phyloP scores from a whole-genome alignment of 2,888 invertebrate genomes.

The Tipula vernalis region DNA sequence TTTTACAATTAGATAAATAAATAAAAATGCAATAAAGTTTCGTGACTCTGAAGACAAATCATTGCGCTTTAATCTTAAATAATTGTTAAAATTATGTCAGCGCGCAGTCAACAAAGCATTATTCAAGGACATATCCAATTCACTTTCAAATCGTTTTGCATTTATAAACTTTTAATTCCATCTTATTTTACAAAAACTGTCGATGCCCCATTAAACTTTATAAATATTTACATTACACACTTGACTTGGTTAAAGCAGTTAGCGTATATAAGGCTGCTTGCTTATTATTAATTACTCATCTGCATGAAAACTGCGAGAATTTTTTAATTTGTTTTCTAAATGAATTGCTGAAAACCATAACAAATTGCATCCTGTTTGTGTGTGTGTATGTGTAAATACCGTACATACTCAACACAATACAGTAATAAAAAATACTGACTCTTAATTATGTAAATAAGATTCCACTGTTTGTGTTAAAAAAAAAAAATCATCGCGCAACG shows the following conservation, averaged over 20 bases:
- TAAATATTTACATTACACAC: background rate
- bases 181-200: background rate
- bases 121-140: background rate
- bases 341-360: background rate
- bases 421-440: background rate
- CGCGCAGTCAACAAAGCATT: background rate
- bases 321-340: background rate
- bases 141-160: background rate
- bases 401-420: background rate
- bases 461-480: background rate
- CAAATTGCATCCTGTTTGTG: background rate
- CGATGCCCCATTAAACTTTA: background rate
- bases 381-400: background rate
- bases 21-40: background rate
- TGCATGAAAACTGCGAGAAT: background rate
- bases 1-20: background rate
- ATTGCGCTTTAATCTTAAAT: background rate
- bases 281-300: background rate
- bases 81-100: too few species aligned
- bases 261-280: background rate
- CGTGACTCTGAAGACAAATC: background rate
- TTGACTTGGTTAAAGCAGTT: background rate
- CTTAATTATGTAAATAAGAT: constrained; percentile 4
- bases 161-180: background rate
- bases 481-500: background rate